phyloP scores from a whole-genome alignment of 2,113 vertebrate species.

The Nesoenas mayeri region DNA sequence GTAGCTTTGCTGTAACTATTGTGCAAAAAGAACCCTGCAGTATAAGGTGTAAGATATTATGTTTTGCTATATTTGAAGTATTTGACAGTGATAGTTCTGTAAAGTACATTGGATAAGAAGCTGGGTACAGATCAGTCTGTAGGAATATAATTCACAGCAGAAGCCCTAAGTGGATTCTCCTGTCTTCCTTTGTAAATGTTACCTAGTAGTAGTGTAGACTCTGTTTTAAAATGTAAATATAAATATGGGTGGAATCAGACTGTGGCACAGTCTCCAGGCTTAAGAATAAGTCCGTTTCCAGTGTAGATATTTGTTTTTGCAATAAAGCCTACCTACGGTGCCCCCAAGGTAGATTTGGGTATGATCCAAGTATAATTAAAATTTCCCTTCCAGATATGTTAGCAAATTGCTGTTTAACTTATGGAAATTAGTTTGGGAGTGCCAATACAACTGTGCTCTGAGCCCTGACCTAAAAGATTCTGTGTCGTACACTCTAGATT shows the following conservation, averaged over 20 bases:
- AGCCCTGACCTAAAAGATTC: neutral
- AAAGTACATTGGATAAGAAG: neutral
- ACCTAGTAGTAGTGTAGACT: neutral
- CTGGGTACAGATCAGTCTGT: neutral
- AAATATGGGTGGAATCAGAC: neutral
- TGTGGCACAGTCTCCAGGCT: neutral
- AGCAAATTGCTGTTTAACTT: constrained; percentile 6
- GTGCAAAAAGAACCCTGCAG: neutral
- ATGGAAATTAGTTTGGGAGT: neutral
- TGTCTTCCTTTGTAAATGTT: neutral
- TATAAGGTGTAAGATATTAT: neutral
- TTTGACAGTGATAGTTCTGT: neutral
- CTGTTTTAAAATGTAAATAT: neutral
- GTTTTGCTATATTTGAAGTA: neutral
- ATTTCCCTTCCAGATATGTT: neutral
- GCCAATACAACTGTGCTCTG: neutral
- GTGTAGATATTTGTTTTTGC: neutral
- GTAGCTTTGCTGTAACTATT: neutral
- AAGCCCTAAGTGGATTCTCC: neutral
- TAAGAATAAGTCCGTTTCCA: neutral
- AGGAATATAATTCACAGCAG: neutral
- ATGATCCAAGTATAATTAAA: constrained; percentile 19
- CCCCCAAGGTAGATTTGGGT: neutral
- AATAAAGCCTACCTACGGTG: neutral
- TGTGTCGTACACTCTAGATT: neutral